phyloP scores from a whole-genome alignment of 1,140 invertebrate genomes.

The Sminthurides bifidus region DNA sequence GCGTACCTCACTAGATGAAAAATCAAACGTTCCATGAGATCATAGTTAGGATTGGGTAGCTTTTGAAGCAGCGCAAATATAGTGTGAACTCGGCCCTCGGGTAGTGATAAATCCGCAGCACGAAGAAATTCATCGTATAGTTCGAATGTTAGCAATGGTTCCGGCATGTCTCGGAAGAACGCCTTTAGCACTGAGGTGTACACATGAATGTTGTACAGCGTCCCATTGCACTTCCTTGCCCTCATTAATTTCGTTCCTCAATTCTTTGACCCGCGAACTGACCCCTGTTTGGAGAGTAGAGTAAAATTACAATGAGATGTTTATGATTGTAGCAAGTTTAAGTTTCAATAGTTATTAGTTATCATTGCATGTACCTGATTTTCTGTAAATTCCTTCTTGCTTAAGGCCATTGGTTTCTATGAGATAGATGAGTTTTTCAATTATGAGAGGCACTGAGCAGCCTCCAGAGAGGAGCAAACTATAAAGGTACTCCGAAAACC shows the following conservation, averaged over 20 bases:
- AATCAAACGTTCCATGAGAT: conserved; percentile 80
- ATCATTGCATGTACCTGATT: conserved; percentile 56
- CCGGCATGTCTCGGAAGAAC: conserved; percentile 74
- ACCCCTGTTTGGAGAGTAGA: conserved; percentile 31
- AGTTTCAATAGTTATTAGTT: background rate
- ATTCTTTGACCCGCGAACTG: conserved; percentile 59
- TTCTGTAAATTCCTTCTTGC: conserved; percentile 84
- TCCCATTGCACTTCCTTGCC: conserved; percentile 52
- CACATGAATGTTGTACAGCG: conserved; percentile 71
- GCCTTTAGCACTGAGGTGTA: conserved; percentile 80
- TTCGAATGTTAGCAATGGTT: conserved; percentile 84
- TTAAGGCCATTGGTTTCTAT: conserved; percentile 87
- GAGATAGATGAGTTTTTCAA: conserved; percentile 73
- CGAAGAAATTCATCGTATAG: conserved; percentile 87
- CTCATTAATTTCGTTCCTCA: conserved; percentile 60
- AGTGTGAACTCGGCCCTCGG: conserved; percentile 66
- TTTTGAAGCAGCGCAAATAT: conserved; percentile 78
- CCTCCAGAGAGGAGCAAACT: conserved; percentile 42
- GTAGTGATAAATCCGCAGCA: conserved; percentile 67
- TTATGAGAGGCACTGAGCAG: conserved; percentile 66
- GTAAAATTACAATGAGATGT: background rate
- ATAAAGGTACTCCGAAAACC: conserved; percentile 46
- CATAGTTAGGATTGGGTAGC: conserved; percentile 76
- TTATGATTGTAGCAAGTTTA: background rate
- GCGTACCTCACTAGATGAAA: conserved; percentile 81